Percentiles rank a stretch among this genome's conserved stretches.
Conservation (phyloP, 2,888 invertebrate genomes). For the Auanema freiburgensis region DNA sequence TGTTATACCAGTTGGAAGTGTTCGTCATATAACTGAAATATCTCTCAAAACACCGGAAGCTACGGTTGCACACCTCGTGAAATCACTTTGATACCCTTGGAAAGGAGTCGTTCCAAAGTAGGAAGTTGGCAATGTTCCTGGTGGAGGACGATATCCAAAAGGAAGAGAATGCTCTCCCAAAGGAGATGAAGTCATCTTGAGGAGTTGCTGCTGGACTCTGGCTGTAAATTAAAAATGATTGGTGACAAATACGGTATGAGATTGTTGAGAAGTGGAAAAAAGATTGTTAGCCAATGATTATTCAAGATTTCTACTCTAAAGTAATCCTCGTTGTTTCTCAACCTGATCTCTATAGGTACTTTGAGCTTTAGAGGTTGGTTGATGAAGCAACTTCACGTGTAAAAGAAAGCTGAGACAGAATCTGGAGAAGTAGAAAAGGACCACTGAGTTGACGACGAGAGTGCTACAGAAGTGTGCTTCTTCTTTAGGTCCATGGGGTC, state of each 20-base stretch:
- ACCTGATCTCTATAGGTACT: neutral
- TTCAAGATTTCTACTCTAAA: no score
- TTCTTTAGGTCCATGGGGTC: no score
- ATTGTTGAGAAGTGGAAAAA: neutral
- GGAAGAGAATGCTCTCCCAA: constrained; percentile 25
- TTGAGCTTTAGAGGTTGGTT: neutral
- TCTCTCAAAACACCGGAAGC: neutral
- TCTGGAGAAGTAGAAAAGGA: no score
- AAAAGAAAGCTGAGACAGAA: neutral
- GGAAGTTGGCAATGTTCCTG: constrained; percentile 6
- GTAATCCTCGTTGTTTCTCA: neutral
- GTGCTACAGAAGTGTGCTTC: no score
- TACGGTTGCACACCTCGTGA: constrained; percentile 17
- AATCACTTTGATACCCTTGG: constrained; percentile 19
- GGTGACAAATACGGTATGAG: neutral
- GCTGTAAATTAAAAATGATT: constrained; percentile 28
- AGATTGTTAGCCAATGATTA: neutral
- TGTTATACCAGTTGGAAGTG: constrained; percentile 36
- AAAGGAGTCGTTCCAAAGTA: constrained; percentile 20
- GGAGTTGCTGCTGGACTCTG: constrained; percentile 44
- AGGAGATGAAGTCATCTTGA: constrained; percentile 42
- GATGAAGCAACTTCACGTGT: neutral
- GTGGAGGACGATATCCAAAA: constrained; percentile 12
- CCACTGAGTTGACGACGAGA: no score
- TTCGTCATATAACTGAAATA: constrained; percentile 29